Percentiles rank a stretch among this genome's conserved stretches.
Conservation (phyloP, 2,113 vertebrate genomes). For the Tilapia sparmanii region DNA sequence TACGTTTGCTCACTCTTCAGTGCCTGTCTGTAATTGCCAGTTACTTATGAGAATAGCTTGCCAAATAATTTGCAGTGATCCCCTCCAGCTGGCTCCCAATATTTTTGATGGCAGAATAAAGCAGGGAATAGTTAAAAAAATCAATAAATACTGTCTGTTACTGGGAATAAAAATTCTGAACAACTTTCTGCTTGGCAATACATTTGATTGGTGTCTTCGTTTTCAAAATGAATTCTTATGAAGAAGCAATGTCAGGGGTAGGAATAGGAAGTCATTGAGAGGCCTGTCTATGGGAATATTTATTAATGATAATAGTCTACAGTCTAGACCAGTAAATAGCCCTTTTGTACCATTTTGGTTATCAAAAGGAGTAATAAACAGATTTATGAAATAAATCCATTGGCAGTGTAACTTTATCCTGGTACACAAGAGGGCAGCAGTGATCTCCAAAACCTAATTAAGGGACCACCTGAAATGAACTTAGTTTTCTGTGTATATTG, state of each 20-base stretch:
- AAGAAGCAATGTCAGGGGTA: not conserved
- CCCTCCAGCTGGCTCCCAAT: constrained; percentile 25
- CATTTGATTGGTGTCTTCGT: not conserved
- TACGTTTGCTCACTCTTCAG: not conserved
- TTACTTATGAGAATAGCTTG: not conserved
- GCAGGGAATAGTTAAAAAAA: not conserved
- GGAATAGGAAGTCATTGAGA: not conserved
- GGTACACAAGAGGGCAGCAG: constrained; percentile 67
- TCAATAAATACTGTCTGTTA: not conserved
- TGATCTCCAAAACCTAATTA: constrained; percentile 35
- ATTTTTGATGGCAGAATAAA: not conserved
- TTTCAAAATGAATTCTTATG: not conserved
- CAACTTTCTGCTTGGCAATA: not conserved
- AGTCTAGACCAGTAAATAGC: not conserved
- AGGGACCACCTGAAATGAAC: not conserved
- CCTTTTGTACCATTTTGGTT: not conserved
- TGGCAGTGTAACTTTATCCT: not conserved
- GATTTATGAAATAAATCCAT: not conserved
- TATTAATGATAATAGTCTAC: not conserved
- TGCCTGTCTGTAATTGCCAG: not conserved
- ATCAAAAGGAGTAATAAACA: not conserved
- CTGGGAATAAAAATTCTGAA: not conserved
- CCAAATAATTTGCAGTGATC: constrained; percentile 25
- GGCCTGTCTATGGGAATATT: not conserved
- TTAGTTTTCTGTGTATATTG: not conserved